A percentile compares a stretch with the other conserved stretches of the same genome.
phyloP scores from a whole-genome alignment of 2,888 invertebrate species.

The Micropterix aruncella region DNA sequence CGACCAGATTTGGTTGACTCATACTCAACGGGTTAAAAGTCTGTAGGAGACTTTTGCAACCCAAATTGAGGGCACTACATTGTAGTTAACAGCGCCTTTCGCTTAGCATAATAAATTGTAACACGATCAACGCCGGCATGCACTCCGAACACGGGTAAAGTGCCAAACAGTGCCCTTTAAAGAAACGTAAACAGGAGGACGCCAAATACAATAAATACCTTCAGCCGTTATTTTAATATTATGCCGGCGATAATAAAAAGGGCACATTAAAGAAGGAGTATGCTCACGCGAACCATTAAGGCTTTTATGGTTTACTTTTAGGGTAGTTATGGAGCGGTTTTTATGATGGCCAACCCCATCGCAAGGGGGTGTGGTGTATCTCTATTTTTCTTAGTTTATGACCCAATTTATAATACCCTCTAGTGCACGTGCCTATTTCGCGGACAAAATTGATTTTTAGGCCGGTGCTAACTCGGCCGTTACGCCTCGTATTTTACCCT shows the following conservation, averaged over 20 bases:
- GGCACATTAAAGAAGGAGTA: not conserved
- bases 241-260: not conserved
- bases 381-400: not conserved
- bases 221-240: too few species aligned
- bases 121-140: too few species aligned
- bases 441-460: not conserved
- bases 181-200: too few species aligned
- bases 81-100: too few species aligned
- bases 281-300: not conserved
- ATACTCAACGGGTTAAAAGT: too few species aligned
- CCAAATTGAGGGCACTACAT: too few species aligned
- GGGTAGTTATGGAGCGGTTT: not conserved
- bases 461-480: not conserved
- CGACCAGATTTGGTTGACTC: too few species aligned
- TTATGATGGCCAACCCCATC: not conserved
- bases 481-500: not conserved
- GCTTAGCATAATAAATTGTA: too few species aligned
- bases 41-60: too few species aligned
- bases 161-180: too few species aligned
- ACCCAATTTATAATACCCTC: not conserved
- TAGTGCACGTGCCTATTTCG: not conserved
- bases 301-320: not conserved
- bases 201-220: too few species aligned
- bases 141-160: too few species aligned
- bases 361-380: not conserved